Percentiles rank a stretch among this genome's conserved stretches.
phyloP scores from a whole-genome alignment of 2,888 invertebrate species.

The Flabesymbios commensalis region DNA sequence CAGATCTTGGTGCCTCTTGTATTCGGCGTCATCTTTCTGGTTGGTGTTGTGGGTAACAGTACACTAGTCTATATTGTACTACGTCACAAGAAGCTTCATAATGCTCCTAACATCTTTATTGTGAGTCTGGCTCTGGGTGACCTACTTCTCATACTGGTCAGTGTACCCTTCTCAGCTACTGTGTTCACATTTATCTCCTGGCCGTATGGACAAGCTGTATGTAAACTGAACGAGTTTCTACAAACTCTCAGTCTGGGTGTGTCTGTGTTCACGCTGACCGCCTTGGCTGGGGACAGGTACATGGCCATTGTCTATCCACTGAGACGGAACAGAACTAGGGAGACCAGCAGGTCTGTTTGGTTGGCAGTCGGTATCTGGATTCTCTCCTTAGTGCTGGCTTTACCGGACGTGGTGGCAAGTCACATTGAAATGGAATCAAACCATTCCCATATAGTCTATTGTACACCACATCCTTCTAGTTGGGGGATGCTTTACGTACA shows the following conservation, averaged over 20 bases:
- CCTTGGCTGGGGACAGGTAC: slow-evolving; percentile 86
- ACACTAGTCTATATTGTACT: slow-evolving; percentile 79
- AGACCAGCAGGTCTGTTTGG: slow-evolving; percentile 71
- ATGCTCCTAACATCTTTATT: slow-evolving; percentile 81
- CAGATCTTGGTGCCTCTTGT: slow-evolving; percentile 77
- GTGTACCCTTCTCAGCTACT: slow-evolving; percentile 81
- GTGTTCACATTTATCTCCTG: slow-evolving; percentile 84
- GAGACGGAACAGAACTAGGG: slow-evolving; percentile 72
- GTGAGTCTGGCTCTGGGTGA: slow-evolving; percentile 84
- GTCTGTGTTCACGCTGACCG: slow-evolving; percentile 89
- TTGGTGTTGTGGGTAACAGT: slow-evolving; percentile 83
- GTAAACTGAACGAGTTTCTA: slow-evolving; percentile 76
- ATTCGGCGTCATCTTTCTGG: slow-evolving; percentile 80
- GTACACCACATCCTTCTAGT: slow-evolving; percentile 10
- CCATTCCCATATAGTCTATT: no score
- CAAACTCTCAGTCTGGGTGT: slow-evolving; percentile 90
- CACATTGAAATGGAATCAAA: no score
- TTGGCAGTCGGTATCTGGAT: slow-evolving; percentile 68
- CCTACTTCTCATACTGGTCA: slow-evolving; percentile 76
- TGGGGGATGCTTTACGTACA: slow-evolving; percentile 38
- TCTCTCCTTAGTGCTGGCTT: slow-evolving; percentile 75
- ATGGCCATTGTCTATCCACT: slow-evolving; percentile 90
- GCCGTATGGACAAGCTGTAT: slow-evolving; percentile 87
- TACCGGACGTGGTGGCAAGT: slow-evolving; percentile 61
- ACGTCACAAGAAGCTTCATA: slow-evolving; percentile 79